These are phyloP conservation scores for Tor tambroides DNA, from an alignment of 2,113 vertebrate species.

Conservation along the genomic window DNA sequence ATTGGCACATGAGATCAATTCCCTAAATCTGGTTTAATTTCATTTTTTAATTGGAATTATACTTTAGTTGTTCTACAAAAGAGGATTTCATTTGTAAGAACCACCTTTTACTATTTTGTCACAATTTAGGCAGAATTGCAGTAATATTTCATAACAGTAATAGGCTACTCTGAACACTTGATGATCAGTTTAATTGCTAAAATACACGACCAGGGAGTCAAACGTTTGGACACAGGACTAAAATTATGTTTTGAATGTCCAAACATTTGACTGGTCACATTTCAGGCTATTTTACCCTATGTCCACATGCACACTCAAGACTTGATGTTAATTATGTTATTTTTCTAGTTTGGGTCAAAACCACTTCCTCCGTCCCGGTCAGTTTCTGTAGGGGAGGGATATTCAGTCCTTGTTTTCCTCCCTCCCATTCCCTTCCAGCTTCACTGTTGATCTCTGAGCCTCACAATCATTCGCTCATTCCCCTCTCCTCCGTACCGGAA, in stretches of 20 bases:
- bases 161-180: neutral
- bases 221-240: neutral
- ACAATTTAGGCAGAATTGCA: constrained; percentile 14
- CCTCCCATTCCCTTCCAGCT: neutral
- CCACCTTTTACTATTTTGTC: neutral
- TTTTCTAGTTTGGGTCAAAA: constrained; percentile 1
- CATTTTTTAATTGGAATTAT: neutral
- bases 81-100: neutral
- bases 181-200: neutral
- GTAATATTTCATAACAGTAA: neutral
- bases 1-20: constrained; percentile 48
- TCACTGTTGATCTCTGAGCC: neutral
- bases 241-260: neutral
- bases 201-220: neutral
- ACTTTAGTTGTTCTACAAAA: neutral
- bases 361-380: neutral
- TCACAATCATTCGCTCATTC: constrained; percentile 62
- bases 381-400: neutral
- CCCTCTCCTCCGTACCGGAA: constrained; percentile 82
- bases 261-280: neutral
- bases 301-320: neutral
- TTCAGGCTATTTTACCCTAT: too few relatives aligned
- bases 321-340: neutral
- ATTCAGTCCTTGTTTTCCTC: constrained; percentile 1
- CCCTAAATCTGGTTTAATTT: neutral